Evolutionary conservation across 2,888 invertebrate species (phyloP), one percentile per base, ranked within the genome.

Genomic region (Plebejus melissa): DNA sequence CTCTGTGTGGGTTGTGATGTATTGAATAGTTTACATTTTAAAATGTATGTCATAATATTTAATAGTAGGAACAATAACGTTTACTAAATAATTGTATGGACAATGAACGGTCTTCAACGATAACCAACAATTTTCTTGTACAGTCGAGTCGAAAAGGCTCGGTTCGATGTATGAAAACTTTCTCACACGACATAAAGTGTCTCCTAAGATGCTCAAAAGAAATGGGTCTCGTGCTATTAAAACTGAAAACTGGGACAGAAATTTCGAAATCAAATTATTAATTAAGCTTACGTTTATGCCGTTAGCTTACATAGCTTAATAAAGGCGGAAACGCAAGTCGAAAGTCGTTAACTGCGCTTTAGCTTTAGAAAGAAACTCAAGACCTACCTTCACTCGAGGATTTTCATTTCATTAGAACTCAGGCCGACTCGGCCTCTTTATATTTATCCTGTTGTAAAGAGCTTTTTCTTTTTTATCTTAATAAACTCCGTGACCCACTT

Each of bases 251-350:
- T 78, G 77, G 81, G 82, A 80, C 80, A 83, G 84, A 83, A 87
- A 87, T 84, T 83, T 84, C 84, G 82, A 85, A 88, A 89, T 88
- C 86, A 84, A 87, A 86, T 83, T 85, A 85, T 85, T 90, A 90
- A 90, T 90, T 88, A 88, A 87, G 84, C 89, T 86, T 88, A 87
- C 85, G 83, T 83, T 83, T 82, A 81, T 80, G 83, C 82, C 83
- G 84, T 86, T 82, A 81, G 83, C 85, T 90, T 90, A 89, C 88
- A 89, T 88, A 87, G 85, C 86, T 85, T 87, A 87, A 87, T 87
- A 89, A 87, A 87, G 83, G 84, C 82, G 82, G 84, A 82, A 88
- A 86, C 81, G 85, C 82, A 85, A 82, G 84, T 83, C 81, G 84
- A 86, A 87, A 87, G 86, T 87, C 84, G 84, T 89, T 89, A 87